phyloP scores from a whole-genome alignment of 64 coral and sea anemone genomes.

The Montipora sp. region DNA sequence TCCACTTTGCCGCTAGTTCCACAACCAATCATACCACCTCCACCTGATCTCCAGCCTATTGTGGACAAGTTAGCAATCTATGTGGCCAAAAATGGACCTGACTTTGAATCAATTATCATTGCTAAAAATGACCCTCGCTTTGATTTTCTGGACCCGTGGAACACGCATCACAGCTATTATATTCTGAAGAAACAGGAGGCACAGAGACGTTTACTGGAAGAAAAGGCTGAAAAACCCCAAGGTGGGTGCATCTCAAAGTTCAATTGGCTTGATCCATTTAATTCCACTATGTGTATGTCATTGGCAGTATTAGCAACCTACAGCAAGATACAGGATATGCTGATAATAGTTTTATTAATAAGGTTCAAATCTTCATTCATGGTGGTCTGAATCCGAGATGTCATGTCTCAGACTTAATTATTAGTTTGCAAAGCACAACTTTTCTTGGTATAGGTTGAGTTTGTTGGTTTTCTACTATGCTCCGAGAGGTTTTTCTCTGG shows the following conservation, averaged over 20 bases:
- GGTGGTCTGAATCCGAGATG: too few relatives aligned
- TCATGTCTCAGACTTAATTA: too few relatives aligned
- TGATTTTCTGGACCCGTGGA: conserved; percentile 91
- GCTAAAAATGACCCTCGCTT: conserved; percentile 92
- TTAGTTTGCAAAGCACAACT: too few relatives aligned
- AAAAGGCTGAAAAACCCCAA: not conserved
- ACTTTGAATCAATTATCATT: conserved; percentile 94
- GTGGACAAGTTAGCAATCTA: conserved; percentile 95
- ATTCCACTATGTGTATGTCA: not conserved
- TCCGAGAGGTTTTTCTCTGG: too few relatives aligned
- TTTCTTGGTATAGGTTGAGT: too few relatives aligned
- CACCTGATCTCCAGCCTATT: conserved; percentile 97
- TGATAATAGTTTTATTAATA: too few relatives aligned
- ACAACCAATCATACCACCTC: conserved; percentile 81
- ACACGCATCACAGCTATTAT: conserved; percentile 82
- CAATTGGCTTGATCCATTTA: not conserved
- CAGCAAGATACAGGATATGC: not conserved
- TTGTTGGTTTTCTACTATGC: too few relatives aligned
- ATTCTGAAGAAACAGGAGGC: conserved; percentile 77
- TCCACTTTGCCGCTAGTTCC: conserved; percentile 13
- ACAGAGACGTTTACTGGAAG: not conserved
- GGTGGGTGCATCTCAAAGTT: not conserved
- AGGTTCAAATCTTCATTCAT: too few relatives aligned
- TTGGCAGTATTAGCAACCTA: not conserved
- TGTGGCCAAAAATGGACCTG: conserved; percentile 93